Percentiles rank a stretch among this genome's conserved stretches.
phyloP scores from a whole-genome alignment of 2,888 invertebrate species.

The Carcina quercana region DNA sequence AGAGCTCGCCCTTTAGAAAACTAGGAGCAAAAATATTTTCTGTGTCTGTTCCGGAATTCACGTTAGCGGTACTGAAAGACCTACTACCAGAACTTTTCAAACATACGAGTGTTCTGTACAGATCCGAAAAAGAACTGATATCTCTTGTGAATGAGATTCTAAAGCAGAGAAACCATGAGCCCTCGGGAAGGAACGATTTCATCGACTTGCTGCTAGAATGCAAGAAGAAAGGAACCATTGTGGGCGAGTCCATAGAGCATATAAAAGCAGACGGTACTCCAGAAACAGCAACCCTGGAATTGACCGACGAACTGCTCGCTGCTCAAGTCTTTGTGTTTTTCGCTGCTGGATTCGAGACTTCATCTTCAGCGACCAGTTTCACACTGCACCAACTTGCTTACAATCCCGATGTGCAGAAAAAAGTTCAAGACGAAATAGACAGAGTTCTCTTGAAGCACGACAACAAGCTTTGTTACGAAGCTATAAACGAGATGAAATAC shows the following conservation, averaged over 20 bases:
- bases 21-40: slow-evolving; percentile 16
- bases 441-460: slow-evolving; percentile 16
- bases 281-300: slow-evolving; percentile 8
- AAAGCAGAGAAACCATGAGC: slow-evolving; percentile 16
- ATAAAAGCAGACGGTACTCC: slow-evolving; percentile 14
- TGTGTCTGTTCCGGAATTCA: neutral
- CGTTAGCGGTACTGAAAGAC: neutral
- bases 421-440: slow-evolving; percentile 21
- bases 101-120: neutral
- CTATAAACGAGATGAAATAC: slow-evolving; percentile 22
- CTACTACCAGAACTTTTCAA: slow-evolving; percentile 1
- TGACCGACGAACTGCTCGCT: slow-evolving; percentile 15
- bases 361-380: slow-evolving; percentile 20
- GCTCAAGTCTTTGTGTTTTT: slow-evolving; percentile 22
- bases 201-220: slow-evolving; percentile 21
- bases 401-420: slow-evolving; percentile 16
- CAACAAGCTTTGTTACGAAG: slow-evolving; percentile 21
- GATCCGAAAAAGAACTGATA: slow-evolving; percentile 1
- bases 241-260: slow-evolving; percentile 16
- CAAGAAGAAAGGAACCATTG: slow-evolving; percentile 15
- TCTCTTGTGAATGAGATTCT: slow-evolving; percentile 8
- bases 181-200: slow-evolving; percentile 21
- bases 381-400: slow-evolving; percentile 20
- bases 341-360: slow-evolving; percentile 23
- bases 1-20: slow-evolving; percentile 17